Base-by-base conservation (phyloP, 2,888 invertebrate species). In the Lapara coniferarum region DNA sequence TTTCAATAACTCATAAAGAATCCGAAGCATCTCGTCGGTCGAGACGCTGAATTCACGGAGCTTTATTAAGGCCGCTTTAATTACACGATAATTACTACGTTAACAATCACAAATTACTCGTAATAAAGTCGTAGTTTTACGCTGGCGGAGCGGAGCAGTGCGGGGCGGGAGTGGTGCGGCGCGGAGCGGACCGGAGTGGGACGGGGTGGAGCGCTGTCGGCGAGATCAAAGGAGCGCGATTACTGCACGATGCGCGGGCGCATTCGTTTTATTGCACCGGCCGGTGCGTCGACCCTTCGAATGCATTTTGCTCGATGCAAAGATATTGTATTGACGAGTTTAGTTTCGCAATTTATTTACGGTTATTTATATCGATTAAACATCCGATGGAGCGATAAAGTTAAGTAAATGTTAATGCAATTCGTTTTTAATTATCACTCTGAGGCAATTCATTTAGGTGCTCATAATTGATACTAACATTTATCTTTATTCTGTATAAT, bases 171-270 rank as follows among this genome's bases (percentile, higher is more conserved):
- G 51, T 57, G 58, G 52, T 53, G 10, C 25, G 58, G 69, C 16
- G 0, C 12, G 68, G 37, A 68, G 69, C 44, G 69, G 59, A 25
- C 10, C 30, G 70, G 71, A 66, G 70, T 46, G 69, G 67, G 59
- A 57, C 59, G 52, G 66, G 44, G 46, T 56, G 70, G 69, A 68
- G 19, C 66, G 56, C 8, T 67, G 75, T 76, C 88, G 91, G 90
- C 78, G 73, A 81, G 88, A 91, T 92, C 90, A 91, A 91, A 91
- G 86, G 75, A 75, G 72, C 70, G 77, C 84, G 88, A 86, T 87
- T 87, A 84, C 86, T 80, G 85, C 83, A 80, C 85, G 87, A 85
- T 84, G 89, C 86, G 89, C 88, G 79, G 73, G 85, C 88, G 86
- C 84, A 78, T 71, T 76, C 72, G 71, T 84, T 81, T 80, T 78